Evolutionary conservation across 2,113 vertebrate species (phyloP).

Genomic region (Xenopus borealis): DNA sequence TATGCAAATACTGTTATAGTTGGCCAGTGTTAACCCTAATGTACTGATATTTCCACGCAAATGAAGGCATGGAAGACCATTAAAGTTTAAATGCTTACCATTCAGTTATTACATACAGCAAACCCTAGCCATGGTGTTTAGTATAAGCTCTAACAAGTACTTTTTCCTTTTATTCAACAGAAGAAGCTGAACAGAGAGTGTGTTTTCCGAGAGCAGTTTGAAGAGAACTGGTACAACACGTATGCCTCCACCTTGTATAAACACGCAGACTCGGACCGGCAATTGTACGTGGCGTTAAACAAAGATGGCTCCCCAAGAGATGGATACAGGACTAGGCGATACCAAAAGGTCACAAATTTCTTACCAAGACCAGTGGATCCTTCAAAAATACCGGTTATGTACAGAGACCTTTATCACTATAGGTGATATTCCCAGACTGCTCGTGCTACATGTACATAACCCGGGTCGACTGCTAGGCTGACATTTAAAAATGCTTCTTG

Average conservation of each 20-base stretch:
- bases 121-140: too few species aligned
- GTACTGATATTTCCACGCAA: too few species aligned
- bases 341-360: slow-evolving; percentile 97
- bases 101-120: too few species aligned
- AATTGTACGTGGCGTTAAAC: slow-evolving; percentile 95
- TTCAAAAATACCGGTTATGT: slow-evolving; percentile 85
- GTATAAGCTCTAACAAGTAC: too few species aligned
- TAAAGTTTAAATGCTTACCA: too few species aligned
- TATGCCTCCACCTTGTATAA: slow-evolving; percentile 95
- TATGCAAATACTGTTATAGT: too few species aligned
- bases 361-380: slow-evolving; percentile 90
- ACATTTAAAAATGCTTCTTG: slow-evolving; percentile 15
- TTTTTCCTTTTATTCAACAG: slow-evolving; percentile 60
- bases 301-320: slow-evolving; percentile 95
- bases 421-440: slow-evolving; percentile 74
- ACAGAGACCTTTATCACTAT: slow-evolving; percentile 91
- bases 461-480: slow-evolving; percentile 46
- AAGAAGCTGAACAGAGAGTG: slow-evolving; percentile 95
- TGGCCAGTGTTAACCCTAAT: too few species aligned
- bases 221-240: slow-evolving; percentile 99
- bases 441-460: slow-evolving; percentile 51
- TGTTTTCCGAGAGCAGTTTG: slow-evolving; percentile 96
- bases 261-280: slow-evolving; percentile 85
- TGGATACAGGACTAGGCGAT: slow-evolving; percentile 93
- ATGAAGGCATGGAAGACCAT: too few species aligned